Evolutionary conservation across 2,888 invertebrate species (phyloP).

Genomic region (Lissocephala sabroskyi): DNA sequence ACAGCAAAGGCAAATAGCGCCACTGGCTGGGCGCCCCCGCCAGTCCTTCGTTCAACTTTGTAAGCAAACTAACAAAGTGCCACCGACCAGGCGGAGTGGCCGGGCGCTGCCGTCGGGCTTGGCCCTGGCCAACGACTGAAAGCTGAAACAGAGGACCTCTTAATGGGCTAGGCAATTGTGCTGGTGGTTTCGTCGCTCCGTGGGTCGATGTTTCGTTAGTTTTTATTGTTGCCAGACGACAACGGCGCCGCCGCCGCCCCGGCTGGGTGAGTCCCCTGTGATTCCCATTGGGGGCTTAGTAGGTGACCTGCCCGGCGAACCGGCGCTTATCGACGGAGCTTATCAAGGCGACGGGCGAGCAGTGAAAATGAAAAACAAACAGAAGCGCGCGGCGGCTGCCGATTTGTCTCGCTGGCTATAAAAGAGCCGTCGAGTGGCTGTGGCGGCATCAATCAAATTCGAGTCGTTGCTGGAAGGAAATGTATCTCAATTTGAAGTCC

Average conservation of each 20-base stretch:
- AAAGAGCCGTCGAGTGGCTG: conserved; percentile 19
- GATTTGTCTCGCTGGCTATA: conserved; percentile 22
- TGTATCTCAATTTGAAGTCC: conserved; percentile 40
- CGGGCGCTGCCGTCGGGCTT: conserved; percentile 5
- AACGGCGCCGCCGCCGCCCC: too few relatives aligned
- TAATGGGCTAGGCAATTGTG: not conserved
- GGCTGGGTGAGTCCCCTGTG: too few relatives aligned
- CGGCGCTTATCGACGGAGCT: conserved; percentile 21
- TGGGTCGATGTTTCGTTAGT: too few relatives aligned
- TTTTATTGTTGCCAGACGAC: too few relatives aligned
- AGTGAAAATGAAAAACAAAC: too few relatives aligned
- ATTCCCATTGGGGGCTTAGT: too few relatives aligned
- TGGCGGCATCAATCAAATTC: conserved; percentile 37
- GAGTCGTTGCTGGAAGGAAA: conserved; percentile 19
- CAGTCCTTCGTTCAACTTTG: not conserved
- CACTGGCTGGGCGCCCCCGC: not conserved
- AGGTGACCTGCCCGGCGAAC: too few relatives aligned
- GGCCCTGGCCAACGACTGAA: too few relatives aligned
- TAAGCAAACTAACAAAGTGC: conserved; percentile 49
- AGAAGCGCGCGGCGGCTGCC: conserved; percentile 23
- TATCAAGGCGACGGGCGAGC: conserved; percentile 32
- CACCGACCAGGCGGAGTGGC: not conserved
- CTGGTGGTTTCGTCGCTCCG: not conserved
- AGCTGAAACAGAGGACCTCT: not conserved
- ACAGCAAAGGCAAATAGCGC: not conserved